phyloP scores from a whole-genome alignment of 2,113 vertebrate genomes.

The Laterallus jamaicensis region DNA sequence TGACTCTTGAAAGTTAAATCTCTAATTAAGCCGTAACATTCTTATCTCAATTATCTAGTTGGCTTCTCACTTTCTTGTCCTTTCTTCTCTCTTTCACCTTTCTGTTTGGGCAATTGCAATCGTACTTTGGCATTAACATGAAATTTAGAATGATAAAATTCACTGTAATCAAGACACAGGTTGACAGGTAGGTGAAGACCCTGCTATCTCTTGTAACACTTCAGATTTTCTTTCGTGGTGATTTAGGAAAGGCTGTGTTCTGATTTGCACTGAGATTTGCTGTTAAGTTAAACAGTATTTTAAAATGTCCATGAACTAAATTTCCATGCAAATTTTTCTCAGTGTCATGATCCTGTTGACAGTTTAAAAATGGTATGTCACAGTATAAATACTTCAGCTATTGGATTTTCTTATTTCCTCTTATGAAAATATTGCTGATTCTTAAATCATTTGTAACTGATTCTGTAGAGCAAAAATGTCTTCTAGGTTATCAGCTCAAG shows the following conservation, averaged over 20 bases:
- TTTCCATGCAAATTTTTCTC: neutral
- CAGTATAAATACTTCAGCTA: neutral
- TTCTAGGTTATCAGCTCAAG: neutral
- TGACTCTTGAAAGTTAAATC: neutral
- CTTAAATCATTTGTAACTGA: neutral
- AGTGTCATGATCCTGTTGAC: neutral
- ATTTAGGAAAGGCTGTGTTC: neutral
- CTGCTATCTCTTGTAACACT: accelerated
- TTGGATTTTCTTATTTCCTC: neutral
- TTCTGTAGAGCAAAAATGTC: neutral
- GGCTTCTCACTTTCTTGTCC: neutral
- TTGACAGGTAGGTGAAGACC: neutral
- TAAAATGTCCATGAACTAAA: neutral
- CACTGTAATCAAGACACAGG: neutral
- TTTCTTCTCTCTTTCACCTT: neutral
- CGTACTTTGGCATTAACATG: neutral
- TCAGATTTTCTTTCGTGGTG: neutral
- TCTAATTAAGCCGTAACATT: neutral
- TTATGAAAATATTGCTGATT: neutral
- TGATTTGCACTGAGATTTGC: neutral
- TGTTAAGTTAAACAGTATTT: neutral
- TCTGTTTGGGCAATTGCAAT: neutral
- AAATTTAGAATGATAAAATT: neutral
- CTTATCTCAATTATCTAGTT: neutral
- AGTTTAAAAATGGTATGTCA: neutral